These are phyloP conservation scores for Chloropsis cyanopogon DNA, from an alignment of 2,113 vertebrate genomes.

Conservation along the genomic window DNA sequence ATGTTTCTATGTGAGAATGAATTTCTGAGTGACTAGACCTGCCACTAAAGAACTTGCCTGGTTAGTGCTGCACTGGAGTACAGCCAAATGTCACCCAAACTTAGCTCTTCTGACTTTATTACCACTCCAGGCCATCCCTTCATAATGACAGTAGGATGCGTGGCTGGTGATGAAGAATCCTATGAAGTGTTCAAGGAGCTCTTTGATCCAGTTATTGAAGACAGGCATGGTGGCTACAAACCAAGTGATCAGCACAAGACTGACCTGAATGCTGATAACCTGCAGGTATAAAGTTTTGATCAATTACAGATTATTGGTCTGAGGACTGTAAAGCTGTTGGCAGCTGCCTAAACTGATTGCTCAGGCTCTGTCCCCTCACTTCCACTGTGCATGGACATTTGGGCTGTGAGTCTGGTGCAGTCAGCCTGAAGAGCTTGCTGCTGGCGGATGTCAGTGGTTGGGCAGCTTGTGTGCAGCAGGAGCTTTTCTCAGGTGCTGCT, in stretches of 20 bases:
- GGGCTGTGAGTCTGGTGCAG: neutral
- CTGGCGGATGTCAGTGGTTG: neutral
- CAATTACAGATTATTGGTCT: neutral
- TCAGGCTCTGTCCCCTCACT: neutral
- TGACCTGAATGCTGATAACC: constrained; percentile 83
- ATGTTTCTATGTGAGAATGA: neutral
- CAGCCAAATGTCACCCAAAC: neutral
- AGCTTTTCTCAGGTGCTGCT: neutral
- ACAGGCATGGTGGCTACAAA: constrained; percentile 94
- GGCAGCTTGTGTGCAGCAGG: neutral
- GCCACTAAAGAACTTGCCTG: constrained; percentile 36
- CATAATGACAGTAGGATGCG: constrained; percentile 95
- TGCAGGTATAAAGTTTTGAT: constrained; percentile 79
- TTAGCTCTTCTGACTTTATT: constrained; percentile 42
- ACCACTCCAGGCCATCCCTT: constrained; percentile 86
- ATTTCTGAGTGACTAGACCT: constrained; percentile 31
- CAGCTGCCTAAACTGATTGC: neutral
- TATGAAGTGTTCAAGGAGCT: constrained; percentile 93
- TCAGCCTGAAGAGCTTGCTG: neutral
- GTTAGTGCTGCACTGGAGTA: constrained; percentile 1
- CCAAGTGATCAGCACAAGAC: constrained; percentile 95
- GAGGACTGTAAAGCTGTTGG: neutral
- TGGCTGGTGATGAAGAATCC: constrained; percentile 92
- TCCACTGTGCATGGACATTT: neutral
- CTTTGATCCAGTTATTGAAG: constrained; percentile 92